Evolutionary conservation across 2,888 invertebrate species (phyloP).

Genomic region (Aelia acuminata): DNA sequence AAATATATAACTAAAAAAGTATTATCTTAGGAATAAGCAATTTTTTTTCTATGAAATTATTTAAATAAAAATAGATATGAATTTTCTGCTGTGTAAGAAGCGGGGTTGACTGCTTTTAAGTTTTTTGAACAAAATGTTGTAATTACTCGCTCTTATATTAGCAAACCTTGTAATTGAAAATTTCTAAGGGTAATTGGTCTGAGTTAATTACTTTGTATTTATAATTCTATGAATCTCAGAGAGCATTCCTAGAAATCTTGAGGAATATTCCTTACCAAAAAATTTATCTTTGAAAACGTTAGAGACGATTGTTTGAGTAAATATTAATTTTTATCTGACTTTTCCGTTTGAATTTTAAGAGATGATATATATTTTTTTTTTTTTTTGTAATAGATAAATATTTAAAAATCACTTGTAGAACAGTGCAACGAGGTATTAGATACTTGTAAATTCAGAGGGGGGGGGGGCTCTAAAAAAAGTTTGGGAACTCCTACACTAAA

Average conservation of each 20-base stretch:
- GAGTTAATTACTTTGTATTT: conserved; percentile 9
- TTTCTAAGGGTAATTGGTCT: background rate
- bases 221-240: background rate
- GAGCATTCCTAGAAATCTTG: background rate
- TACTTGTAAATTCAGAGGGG: background rate
- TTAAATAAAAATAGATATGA: too few species aligned
- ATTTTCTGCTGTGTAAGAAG: too few species aligned
- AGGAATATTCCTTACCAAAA: background rate
- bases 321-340: background rate
- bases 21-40: too few species aligned
- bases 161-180: background rate
- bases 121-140: background rate
- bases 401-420: background rate
- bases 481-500: too few species aligned
- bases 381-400: too few species aligned
- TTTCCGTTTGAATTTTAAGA: background rate
- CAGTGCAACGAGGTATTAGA: background rate
- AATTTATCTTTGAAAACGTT: background rate
- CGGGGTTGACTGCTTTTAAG: too few species aligned
- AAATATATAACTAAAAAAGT: too few species aligned
- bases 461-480: too few species aligned
- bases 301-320: background rate
- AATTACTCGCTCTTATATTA: background rate
- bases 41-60: too few species aligned
- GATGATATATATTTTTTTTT: background rate